A percentile compares a stretch with the other conserved stretches of the same genome.
Conservation (phyloP, 2,113 vertebrate species). For the Trematocara macrostoma region DNA sequence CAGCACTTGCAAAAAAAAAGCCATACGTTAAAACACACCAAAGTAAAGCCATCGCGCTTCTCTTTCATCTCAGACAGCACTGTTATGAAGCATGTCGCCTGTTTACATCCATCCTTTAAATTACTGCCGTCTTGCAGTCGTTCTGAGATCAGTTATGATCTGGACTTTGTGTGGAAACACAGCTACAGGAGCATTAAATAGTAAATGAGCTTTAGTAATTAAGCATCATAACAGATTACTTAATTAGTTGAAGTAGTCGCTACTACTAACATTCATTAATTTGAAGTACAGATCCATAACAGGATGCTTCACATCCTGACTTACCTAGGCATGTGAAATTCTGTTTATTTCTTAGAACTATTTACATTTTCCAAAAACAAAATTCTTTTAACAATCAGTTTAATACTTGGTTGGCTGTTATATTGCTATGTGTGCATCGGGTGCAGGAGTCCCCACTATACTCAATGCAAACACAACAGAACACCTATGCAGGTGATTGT, state of each 20-base stretch:
- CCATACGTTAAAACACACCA: background rate
- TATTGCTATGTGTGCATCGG: background rate
- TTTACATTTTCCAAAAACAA: background rate
- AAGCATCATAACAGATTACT: background rate
- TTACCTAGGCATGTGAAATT: background rate
- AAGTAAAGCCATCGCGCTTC: background rate
- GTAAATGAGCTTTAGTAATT: background rate
- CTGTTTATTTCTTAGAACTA: background rate
- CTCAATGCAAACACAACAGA: background rate
- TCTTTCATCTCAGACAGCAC: background rate
- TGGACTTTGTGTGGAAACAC: background rate
- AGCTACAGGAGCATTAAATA: background rate
- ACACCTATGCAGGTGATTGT: background rate
- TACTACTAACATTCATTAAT: background rate
- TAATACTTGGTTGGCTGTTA: background rate
- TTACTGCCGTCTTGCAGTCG: background rate
- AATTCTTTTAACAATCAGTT: background rate
- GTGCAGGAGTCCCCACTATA: background rate
- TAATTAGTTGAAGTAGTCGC: background rate
- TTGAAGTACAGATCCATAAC: background rate
- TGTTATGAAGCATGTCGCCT: background rate
- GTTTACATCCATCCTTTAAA: background rate
- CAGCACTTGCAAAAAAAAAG: background rate
- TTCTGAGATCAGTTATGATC: background rate
- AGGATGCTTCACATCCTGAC: background rate